A percentile compares a stretch with the other conserved stretches of the same genome.
These are phyloP conservation scores for Aythya fuligula DNA, from an alignment of 2,797 vertebrate genomes.

Conservation along the genomic window DNA sequence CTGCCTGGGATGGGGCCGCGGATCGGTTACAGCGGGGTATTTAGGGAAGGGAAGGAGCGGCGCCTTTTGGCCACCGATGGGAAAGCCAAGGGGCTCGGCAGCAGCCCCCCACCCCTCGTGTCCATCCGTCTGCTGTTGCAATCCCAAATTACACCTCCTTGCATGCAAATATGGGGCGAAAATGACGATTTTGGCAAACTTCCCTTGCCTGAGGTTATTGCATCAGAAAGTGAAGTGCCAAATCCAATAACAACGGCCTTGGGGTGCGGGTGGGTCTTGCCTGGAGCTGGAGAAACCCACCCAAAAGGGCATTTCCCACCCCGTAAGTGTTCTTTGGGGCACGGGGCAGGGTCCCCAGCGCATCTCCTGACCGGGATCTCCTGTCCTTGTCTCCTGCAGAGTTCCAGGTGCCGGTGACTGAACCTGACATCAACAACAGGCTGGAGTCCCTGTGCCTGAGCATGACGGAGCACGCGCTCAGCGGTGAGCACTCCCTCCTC, in stretches of 20 bases:
- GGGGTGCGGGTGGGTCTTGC: no score
- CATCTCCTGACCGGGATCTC: neutral
- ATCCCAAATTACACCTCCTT: neutral
- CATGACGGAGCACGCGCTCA: slow-evolving; percentile 98
- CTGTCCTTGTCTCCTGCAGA: slow-evolving; percentile 77
- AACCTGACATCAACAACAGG: slow-evolving; percentile 98
- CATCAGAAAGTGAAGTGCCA: rapidly evolving
- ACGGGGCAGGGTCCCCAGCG: neutral
- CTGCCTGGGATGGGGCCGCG: neutral
- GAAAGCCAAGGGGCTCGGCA: neutral
- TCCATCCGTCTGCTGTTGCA: neutral
- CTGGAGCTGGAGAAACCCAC: neutral
- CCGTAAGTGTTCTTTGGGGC: rapidly evolving
- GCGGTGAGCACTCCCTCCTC: slow-evolving; percentile 81
- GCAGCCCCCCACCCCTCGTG: neutral
- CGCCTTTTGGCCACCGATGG: neutral
- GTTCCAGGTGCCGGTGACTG: slow-evolving; percentile 92
- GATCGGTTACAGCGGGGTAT: neutral
- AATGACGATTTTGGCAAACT: rapidly evolving
- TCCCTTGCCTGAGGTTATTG: neutral
- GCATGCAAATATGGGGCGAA: rapidly evolving
- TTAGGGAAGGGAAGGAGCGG: neutral
- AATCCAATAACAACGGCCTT: neutral
- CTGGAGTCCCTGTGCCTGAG: slow-evolving; percentile 98
- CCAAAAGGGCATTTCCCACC: neutral